Evolutionary conservation across 2,797 vertebrate genomes (phyloP).

Genomic region (Limosa lapponica): DNA sequence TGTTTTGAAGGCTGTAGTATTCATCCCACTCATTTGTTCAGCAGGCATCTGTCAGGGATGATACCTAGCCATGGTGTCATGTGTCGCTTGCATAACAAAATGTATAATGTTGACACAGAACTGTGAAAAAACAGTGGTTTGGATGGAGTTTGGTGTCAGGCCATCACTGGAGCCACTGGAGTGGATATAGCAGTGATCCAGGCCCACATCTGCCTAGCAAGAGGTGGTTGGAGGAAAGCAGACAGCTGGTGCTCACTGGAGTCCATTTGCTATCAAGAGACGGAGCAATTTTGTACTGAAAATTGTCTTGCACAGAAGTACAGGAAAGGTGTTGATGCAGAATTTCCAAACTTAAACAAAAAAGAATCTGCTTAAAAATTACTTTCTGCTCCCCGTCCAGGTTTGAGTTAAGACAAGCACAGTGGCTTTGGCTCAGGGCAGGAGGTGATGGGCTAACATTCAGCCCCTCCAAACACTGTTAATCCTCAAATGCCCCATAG

Average conservation of each 20-base stretch:
- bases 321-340: neutral
- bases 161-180: neutral
- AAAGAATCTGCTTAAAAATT: neutral
- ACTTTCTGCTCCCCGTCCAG: neutral
- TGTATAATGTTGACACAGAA: neutral
- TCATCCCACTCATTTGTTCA: neutral
- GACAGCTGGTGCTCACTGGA: neutral
- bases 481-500: fast-evolving
- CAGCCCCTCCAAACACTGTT: fast-evolving
- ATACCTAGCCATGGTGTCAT: neutral
- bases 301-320: neutral
- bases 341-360: neutral
- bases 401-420: neutral
- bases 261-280: neutral
- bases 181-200: neutral
- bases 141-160: neutral
- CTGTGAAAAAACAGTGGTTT: neutral
- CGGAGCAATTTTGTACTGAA: neutral
- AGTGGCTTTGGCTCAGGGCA: neutral
- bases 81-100: neutral
- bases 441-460: neutral
- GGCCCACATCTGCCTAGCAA: neutral
- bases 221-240: neutral
- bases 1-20: neutral
- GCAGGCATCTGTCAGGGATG: neutral